phyloP scores from a whole-genome alignment of 2,113 vertebrate species.

The Bostrychus sinensis region DNA sequence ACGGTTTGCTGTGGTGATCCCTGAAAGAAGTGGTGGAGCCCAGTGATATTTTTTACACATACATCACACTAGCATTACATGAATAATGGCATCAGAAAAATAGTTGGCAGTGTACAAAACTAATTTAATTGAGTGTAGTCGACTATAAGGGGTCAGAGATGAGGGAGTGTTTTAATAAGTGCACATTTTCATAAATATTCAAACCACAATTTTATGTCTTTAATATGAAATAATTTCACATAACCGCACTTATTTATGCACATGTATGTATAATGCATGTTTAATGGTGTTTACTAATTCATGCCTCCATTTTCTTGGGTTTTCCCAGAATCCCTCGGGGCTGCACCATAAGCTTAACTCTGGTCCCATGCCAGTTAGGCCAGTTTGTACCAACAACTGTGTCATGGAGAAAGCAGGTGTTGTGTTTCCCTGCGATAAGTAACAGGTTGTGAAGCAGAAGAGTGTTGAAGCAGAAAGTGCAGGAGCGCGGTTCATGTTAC shows the following conservation, averaged over 20 bases:
- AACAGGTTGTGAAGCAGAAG: conserved; percentile 9
- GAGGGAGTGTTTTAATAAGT: not conserved
- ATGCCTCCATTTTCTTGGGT: conserved; percentile 56
- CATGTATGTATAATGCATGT: conserved; percentile 55
- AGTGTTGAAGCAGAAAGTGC: not conserved
- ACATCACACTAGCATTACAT: too few species aligned
- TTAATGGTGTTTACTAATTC: conserved; percentile 68
- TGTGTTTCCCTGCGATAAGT: conserved; percentile 7
- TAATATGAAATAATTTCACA: conserved; percentile 57
- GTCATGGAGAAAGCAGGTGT: conserved; percentile 6
- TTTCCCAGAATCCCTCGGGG: conserved; percentile 3
- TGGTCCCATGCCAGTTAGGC: conserved; percentile 11
- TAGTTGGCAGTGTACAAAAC: not conserved
- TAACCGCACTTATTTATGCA: conserved; percentile 64
- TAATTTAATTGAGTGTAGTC: not conserved
- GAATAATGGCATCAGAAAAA: too few species aligned
- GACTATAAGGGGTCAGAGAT: too few species aligned
- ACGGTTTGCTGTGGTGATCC: too few species aligned
- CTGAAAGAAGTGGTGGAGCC: too few species aligned
- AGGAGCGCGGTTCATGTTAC: not conserved
- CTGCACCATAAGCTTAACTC: not conserved
- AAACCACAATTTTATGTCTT: conserved; percentile 50
- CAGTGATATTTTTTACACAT: too few species aligned
- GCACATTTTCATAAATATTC: conserved; percentile 46
- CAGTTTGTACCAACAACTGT: conserved; percentile 26